A percentile compares a stretch with the other conserved stretches of the same genome.
These are phyloP conservation scores for Epizoanthus ramosus DNA, from an alignment of 92 coral and sea anemone genomes.

Conservation along the genomic window DNA sequence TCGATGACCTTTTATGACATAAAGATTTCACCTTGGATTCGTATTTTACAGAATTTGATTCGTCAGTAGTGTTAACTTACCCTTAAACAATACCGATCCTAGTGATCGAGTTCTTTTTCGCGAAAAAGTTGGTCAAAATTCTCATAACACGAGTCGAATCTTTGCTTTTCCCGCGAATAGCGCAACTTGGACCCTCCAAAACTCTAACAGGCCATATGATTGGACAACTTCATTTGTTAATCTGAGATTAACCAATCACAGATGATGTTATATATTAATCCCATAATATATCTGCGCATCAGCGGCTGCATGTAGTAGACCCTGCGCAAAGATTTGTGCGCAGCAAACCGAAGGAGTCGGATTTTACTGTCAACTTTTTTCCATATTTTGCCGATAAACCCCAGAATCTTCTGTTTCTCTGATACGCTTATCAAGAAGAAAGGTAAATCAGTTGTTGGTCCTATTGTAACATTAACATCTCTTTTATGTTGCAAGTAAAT, in stretches of 20 bases:
- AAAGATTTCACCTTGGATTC: no score
- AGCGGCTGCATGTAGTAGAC: slow-evolving; percentile 14
- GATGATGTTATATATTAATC: slow-evolving; percentile 30
- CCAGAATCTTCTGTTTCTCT: not conserved
- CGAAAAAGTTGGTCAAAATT: no score
- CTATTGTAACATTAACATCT: not conserved
- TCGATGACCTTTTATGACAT: no score
- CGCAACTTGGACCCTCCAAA: slow-evolving; percentile 2
- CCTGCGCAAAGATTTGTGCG: slow-evolving; percentile 34
- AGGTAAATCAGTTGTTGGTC: slow-evolving; percentile 23
- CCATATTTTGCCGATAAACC: not conserved
- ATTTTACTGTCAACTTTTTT: not conserved
- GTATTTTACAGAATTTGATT: no score
- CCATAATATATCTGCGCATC: not conserved
- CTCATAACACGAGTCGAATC: not conserved
- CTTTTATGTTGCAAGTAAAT: not conserved
- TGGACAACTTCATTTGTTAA: slow-evolving; percentile 38
- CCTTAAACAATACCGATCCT: no score
- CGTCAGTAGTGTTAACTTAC: no score
- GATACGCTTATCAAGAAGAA: slow-evolving; percentile 7
- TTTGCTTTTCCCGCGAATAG: slow-evolving; percentile 87
- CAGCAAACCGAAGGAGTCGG: slow-evolving; percentile 30
- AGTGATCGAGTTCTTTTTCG: no score
- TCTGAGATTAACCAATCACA: slow-evolving; percentile 46
- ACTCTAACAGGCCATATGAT: slow-evolving; percentile 41